These are phyloP conservation scores for Marmota monax DNA, from an alignment of 2,113 vertebrate species.

Conservation along the genomic window DNA sequence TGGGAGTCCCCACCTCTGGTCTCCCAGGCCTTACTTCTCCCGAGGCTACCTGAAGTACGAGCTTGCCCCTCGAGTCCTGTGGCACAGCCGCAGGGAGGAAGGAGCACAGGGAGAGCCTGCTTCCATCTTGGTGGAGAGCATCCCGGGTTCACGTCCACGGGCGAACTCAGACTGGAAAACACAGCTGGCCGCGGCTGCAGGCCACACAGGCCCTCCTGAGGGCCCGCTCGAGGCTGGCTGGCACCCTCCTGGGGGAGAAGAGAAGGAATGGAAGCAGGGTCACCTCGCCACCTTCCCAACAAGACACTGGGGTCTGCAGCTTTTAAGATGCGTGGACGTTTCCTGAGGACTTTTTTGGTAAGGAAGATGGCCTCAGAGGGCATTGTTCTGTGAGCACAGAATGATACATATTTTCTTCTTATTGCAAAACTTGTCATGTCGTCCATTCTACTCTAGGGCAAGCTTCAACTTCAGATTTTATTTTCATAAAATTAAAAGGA, in stretches of 20 bases:
- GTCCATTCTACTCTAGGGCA: not conserved
- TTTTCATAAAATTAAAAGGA: not conserved
- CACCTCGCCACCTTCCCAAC: too few relatives aligned
- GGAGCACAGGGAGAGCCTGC: not conserved
- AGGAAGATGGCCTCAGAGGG: not conserved
- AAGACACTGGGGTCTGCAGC: not conserved
- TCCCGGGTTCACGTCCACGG: accelerated
- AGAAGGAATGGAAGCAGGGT: not conserved
- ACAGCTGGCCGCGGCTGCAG: too few relatives aligned
- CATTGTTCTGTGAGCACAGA: not conserved
- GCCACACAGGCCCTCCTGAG: too few relatives aligned
- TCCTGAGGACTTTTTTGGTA: not conserved
- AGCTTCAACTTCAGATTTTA: not conserved
- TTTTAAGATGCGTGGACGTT: accelerated
- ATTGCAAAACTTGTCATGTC: not conserved
- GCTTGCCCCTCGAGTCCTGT: accelerated
- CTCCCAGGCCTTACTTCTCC: too few relatives aligned
- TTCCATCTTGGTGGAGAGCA: accelerated
- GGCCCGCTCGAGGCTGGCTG: too few relatives aligned
- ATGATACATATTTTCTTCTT: not conserved
- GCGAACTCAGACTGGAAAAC: not conserved
- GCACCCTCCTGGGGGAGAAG: too few relatives aligned
- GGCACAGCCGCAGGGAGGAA: accelerated
- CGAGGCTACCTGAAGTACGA: not conserved
- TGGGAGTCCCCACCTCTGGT: not conserved